These are phyloP conservation scores for Agraylea sexmaculata DNA, from an alignment of 1,140 invertebrate species.

Conservation along the genomic window DNA sequence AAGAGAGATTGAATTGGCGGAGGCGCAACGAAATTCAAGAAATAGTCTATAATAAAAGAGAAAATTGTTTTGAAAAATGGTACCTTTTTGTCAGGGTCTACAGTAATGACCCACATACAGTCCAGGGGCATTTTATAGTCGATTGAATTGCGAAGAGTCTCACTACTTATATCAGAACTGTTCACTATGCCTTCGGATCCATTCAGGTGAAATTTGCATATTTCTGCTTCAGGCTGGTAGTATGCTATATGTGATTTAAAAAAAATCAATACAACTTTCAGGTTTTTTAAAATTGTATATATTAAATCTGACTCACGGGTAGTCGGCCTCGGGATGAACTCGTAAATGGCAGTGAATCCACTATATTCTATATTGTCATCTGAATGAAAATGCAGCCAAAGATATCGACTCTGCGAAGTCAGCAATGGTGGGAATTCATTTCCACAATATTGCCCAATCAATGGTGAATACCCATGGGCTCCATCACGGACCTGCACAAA, in stretches of 20 bases:
- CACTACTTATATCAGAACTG: slow-evolving; percentile 41
- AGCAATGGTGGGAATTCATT: slow-evolving; percentile 65
- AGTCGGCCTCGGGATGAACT: slow-evolving; percentile 46
- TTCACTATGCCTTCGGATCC: slow-evolving; percentile 42
- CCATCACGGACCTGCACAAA: slow-evolving; percentile 52
- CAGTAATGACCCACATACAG: slow-evolving; percentile 69
- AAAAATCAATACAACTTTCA: too few species aligned
- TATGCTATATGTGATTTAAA: slow-evolving; percentile 12
- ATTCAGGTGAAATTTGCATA: slow-evolving; percentile 39
- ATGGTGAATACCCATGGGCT: slow-evolving; percentile 67
- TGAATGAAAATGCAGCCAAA: slow-evolving; percentile 76
- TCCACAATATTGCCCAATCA: slow-evolving; percentile 61
- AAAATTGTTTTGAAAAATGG: slow-evolving; percentile 18
- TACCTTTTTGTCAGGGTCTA: slow-evolving; percentile 56
- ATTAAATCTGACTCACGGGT: slow-evolving; percentile 27
- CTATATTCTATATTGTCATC: slow-evolving; percentile 74
- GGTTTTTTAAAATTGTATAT: background rate
- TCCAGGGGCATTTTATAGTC: slow-evolving; percentile 52
- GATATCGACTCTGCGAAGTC: slow-evolving; percentile 58
- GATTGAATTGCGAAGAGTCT: slow-evolving; percentile 37
- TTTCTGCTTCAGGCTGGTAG: slow-evolving; percentile 25
- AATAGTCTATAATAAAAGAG: background rate
- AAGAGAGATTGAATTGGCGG: background rate
- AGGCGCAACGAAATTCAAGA: background rate
- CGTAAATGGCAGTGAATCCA: slow-evolving; percentile 72